Evolutionary conservation across 2,888 invertebrate genomes (phyloP), one percentile per base, ranked within the genome.

Genomic region (Chrysopilus asiliformis): DNA sequence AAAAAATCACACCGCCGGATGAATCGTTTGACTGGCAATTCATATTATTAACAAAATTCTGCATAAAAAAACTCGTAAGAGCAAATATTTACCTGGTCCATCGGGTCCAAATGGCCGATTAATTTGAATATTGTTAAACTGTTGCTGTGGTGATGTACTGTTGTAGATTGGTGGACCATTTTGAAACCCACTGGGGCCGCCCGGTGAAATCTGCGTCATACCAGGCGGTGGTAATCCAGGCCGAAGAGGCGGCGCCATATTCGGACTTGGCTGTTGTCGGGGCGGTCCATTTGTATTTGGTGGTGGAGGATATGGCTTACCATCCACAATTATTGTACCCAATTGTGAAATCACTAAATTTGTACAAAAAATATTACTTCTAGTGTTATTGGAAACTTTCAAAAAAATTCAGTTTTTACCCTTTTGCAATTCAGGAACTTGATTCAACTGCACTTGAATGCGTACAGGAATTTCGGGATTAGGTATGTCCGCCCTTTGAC

Each of bases 381-480:
- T 7, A 22, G 10, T n/a, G 10, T 22, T 22, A 22, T 22, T 22
- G 4, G 12, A 7, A 9, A 32, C 18, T 3, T 16, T 15, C 7
- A 16, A 14, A 35, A 30, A 28, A 28, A 25, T 45, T 3, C 26
- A 35, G n/a, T n/a, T n/a, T n/a, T n/a, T 50, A 80, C 80, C 80
- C 68, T 81, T 77, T 49, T 82, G 70, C 38, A 85, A 68, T 55
- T 85, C 85, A 33, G 80, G 76, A 50, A 85, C 76, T 67, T 83
- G 83, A 58, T 84, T 84, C 44, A 84, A 66, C 22, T 79, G 76
- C 40, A 85, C 68, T 57, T 79, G 74, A 58, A 86, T 84, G 52
- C 85, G 71, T 45, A 86, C 84, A 22, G 85, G 85, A 48, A 86
- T 83, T 66, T 86, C 85, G 13, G 86, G 86, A 70, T 86, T 86